These are phyloP conservation scores for Mormyrus iriodes DNA, from an alignment of 2,113 vertebrate genomes.

Conservation along the genomic window DNA sequence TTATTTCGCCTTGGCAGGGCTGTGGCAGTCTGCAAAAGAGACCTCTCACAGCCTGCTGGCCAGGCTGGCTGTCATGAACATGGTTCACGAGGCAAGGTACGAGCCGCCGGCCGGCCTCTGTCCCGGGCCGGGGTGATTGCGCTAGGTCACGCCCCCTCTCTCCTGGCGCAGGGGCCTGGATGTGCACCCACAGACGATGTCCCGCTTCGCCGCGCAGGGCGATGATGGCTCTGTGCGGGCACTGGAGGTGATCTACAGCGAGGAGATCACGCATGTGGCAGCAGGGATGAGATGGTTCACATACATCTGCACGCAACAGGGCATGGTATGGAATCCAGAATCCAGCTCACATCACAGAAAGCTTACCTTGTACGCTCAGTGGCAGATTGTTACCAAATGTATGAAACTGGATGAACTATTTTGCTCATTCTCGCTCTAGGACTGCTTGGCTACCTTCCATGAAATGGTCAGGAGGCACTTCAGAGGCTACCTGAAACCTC, in stretches of 20 bases:
- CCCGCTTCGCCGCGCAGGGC: conserved; percentile 48
- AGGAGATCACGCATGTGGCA: conserved; percentile 58
- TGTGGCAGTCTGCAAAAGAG: conserved; percentile 56
- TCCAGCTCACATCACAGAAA: neutral
- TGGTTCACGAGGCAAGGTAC: conserved; percentile 50
- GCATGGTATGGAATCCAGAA: conserved; percentile 24
- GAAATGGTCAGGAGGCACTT: conserved; percentile 54
- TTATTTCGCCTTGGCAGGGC: conserved; percentile 35
- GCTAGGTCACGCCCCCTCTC: neutral
- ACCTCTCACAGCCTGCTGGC: conserved; percentile 50
- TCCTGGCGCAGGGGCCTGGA: conserved; percentile 46
- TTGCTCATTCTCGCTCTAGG: conserved; percentile 28
- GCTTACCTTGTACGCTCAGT: neutral
- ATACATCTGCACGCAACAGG: conserved; percentile 49
- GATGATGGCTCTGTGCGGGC: conserved; percentile 45
- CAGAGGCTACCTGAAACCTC: conserved; percentile 55
- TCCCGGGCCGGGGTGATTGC: neutral
- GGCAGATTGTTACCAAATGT: neutral
- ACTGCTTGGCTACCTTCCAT: conserved; percentile 52
- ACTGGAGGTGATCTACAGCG: conserved; percentile 52
- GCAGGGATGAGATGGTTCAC: conserved; percentile 56
- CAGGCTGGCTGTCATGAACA: conserved; percentile 54
- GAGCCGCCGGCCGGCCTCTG: neutral
- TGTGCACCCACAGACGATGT: conserved; percentile 54
- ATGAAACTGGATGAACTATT: neutral